Base-by-base conservation (phyloP, 1,140 invertebrate species). In the Mamestra configurata region DNA sequence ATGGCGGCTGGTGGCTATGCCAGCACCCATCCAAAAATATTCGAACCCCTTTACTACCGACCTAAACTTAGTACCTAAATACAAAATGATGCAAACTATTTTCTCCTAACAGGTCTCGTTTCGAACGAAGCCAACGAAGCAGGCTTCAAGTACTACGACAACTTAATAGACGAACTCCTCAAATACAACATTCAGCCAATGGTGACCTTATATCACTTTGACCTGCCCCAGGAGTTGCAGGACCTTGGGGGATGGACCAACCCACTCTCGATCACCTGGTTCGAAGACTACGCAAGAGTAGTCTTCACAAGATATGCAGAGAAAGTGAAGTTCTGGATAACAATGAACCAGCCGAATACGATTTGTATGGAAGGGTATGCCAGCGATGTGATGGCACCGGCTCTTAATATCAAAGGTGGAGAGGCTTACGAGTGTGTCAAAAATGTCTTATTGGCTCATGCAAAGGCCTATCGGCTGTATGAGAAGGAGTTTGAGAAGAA, bases 191-290 rank as follows among this genome's bases (percentile, higher is more conserved):
- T 96, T 3, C 92, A 94, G 3, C 96, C 96, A 0, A 96, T 96
- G 94, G 96, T 97, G 0, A 97, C 96, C 0, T 89, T 97, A 1
- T 97, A 97, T 88, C 96, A 97, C 79, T 97, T 96, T 95, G 97
- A 97, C 73, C 86, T 97, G 75, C 97, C 97, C 0, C 95, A 96
- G 82, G 85, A 83, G 1, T 83, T 97, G 0, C 96, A 97, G 86
- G 96, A 97, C 37, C 80, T 96, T n/a, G 97, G 96, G 0, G 97
- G 96, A 4, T 97, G 96, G 96, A 93, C 95, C 4, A 97, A 97
- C 86, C 95, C 96, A 1, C 83, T 95, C 37, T 96, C 96, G 43
- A 92, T 95, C 4, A 93, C 96, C 1, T 95, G 96, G 85, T 97
- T 97, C 77, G 95, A 95, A 46, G 96, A 97, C 79, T 97, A 96